A percentile compares a stretch with the other conserved stretches of the same genome.
phyloP scores from a whole-genome alignment of 2,797 vertebrate species.

The Geotrypetes seraphini region DNA sequence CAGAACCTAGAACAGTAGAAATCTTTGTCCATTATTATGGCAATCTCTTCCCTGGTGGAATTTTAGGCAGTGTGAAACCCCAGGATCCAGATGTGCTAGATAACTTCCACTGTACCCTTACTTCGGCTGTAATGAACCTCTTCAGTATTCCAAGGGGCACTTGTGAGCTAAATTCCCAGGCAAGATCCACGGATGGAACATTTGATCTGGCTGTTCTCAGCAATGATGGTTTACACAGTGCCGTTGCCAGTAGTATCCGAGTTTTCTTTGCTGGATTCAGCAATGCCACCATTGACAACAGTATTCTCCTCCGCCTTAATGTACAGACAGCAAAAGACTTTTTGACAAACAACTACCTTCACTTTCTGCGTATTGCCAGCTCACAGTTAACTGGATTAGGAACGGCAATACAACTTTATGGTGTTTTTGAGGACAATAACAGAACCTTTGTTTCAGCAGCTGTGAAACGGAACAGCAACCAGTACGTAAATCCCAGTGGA shows the following conservation, averaged over 20 bases:
- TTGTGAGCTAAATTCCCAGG: constrained; percentile 77
- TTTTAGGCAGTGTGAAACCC: constrained; percentile 79
- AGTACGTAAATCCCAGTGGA: constrained; percentile 85
- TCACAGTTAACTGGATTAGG: constrained; percentile 88
- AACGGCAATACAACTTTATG: constrained; percentile 79
- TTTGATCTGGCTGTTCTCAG: constrained; percentile 83
- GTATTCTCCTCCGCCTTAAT: constrained; percentile 77
- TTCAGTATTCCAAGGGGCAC: constrained; percentile 78
- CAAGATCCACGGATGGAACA: constrained; percentile 77
- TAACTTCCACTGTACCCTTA: constrained; percentile 82
- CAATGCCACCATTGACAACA: constrained; percentile 88
- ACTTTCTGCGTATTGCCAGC: constrained; percentile 79
- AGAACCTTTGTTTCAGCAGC: constrained; percentile 85
- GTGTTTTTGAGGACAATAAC: constrained; percentile 76
- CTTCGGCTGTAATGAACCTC: constrained; percentile 73
- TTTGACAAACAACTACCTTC: constrained; percentile 84
- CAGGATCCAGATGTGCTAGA: constrained; percentile 88
- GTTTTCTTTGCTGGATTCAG: constrained; percentile 78
- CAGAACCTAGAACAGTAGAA: constrained; percentile 79
- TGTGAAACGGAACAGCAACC: constrained; percentile 68
- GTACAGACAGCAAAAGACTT: constrained; percentile 67
- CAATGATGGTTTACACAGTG: constrained; percentile 76
- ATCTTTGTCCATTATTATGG: constrained; percentile 92
- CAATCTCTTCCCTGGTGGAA: constrained; percentile 82
- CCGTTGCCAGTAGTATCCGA: constrained; percentile 74